These are phyloP conservation scores for Aegotheles bennettii DNA, from an alignment of 2,113 vertebrate species.

Conservation along the genomic window DNA sequence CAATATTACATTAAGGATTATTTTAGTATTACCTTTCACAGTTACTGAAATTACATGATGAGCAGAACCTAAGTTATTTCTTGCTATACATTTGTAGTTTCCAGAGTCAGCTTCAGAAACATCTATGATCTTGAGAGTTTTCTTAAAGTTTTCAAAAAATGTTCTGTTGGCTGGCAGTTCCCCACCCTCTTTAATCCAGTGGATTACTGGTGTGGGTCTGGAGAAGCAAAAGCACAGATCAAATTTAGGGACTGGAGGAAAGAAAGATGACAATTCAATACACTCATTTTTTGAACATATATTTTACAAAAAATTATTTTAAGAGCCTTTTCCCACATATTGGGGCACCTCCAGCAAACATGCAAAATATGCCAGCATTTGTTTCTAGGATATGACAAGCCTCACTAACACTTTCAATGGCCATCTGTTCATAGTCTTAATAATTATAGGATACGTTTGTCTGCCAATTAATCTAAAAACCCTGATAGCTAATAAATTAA, in stretches of 20 bases:
- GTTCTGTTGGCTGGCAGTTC: slow-evolving; percentile 81
- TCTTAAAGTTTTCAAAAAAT: slow-evolving; percentile 85
- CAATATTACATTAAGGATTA: background rate
- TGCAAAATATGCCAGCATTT: background rate
- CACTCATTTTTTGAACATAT: background rate
- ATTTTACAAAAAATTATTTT: background rate
- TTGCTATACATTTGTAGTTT: slow-evolving; percentile 88
- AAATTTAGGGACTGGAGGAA: background rate
- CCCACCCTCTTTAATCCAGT: slow-evolving; percentile 89
- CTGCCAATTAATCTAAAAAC: background rate
- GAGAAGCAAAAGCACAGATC: slow-evolving; percentile 12
- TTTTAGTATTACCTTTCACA: slow-evolving; percentile 83
- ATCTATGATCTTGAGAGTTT: slow-evolving; percentile 85
- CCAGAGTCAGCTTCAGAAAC: slow-evolving; percentile 91
- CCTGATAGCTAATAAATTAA: background rate
- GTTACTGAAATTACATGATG: slow-evolving; percentile 86
- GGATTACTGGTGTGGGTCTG: slow-evolving; percentile 89
- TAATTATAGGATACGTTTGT: slow-evolving; percentile 28
- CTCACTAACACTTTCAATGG: background rate
- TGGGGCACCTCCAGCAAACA: background rate
- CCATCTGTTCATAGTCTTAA: slow-evolving; percentile 27
- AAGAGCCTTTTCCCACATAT: background rate
- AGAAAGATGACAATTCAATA: background rate
- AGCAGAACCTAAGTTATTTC: slow-evolving; percentile 77
- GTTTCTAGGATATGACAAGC: slow-evolving; percentile 15